A percentile compares a stretch with the other conserved stretches of the same genome.
These are phyloP conservation scores for Chloromyia formosa DNA, from an alignment of 2,888 invertebrate genomes.

Conservation along the genomic window DNA sequence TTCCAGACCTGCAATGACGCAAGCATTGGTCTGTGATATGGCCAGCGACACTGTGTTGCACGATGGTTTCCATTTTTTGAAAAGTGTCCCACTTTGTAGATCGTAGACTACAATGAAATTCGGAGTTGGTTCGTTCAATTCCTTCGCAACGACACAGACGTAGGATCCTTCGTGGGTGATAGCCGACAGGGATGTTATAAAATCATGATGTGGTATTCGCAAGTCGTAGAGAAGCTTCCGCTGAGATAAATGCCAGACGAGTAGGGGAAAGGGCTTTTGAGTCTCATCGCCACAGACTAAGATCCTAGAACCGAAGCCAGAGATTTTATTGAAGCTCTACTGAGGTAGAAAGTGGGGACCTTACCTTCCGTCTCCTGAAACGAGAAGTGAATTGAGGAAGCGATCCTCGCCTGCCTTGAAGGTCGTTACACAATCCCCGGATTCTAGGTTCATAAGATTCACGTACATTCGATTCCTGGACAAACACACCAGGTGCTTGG, in stretches of 20 bases:
- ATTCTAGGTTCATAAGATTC: slow-evolving; percentile 84
- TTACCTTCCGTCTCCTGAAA: slow-evolving; percentile 87
- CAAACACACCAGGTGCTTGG: slow-evolving; percentile 78
- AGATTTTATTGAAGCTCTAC: not conserved
- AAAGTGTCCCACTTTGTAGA: slow-evolving; percentile 86
- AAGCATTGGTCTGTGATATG: slow-evolving; percentile 83
- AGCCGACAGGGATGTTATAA: slow-evolving; percentile 82
- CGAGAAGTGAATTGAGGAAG: slow-evolving; percentile 86
- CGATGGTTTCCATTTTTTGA: slow-evolving; percentile 91
- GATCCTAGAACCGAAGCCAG: slow-evolving; percentile 68
- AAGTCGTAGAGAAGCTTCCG: slow-evolving; percentile 86
- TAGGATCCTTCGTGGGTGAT: slow-evolving; percentile 86
- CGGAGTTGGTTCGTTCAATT: slow-evolving; percentile 79
- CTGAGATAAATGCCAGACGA: slow-evolving; percentile 88
- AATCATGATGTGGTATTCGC: slow-evolving; percentile 88
- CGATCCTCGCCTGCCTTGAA: slow-evolving; percentile 92
- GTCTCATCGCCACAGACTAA: slow-evolving; percentile 92
- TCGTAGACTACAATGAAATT: slow-evolving; percentile 93
- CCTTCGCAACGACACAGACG: slow-evolving; percentile 75
- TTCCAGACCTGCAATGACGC: slow-evolving; percentile 84
- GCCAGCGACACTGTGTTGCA: slow-evolving; percentile 85
- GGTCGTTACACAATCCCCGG: slow-evolving; percentile 74
- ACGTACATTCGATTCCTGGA: slow-evolving; percentile 90
- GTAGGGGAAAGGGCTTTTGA: slow-evolving; percentile 88
- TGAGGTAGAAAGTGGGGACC: slow-evolving; percentile 23